Conservation (phyloP, 1,140 invertebrate genomes). For the Drosophila murphyi region DNA sequence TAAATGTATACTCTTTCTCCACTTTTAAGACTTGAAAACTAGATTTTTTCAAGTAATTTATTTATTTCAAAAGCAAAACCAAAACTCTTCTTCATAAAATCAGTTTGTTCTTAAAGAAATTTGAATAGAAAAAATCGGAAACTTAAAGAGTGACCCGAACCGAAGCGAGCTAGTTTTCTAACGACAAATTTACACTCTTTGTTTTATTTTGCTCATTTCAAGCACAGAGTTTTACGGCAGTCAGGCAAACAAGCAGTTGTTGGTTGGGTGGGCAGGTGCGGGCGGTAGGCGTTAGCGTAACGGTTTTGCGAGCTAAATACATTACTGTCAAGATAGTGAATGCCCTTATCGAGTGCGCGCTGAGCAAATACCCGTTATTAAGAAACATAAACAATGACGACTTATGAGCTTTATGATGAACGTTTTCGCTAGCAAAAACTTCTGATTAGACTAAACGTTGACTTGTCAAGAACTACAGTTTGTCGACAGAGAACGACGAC, state of each 20-base stretch:
- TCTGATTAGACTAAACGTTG: slow-evolving; percentile 32
- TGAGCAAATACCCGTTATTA: slow-evolving; percentile 63
- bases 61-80: no score
- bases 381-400: slow-evolving; percentile 67
- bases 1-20: no score
- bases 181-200: no score
- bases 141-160: no score
- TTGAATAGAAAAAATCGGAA: no score
- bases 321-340: slow-evolving; percentile 63
- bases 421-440: slow-evolving; percentile 17
- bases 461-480: slow-evolving; percentile 11
- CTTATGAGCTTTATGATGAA: slow-evolving; percentile 55
- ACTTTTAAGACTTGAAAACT: no score
- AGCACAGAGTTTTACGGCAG: not conserved
- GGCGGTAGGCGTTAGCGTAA: not conserved
- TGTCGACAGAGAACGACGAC: not conserved
- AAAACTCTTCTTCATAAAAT: no score
- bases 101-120: no score
- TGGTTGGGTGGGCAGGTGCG: not conserved
- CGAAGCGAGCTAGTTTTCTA: no score
- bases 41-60: no score
- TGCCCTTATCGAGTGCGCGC: slow-evolving; percentile 53
- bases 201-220: not conserved
- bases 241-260: not conserved
- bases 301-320: slow-evolving; percentile 16